Evolutionary conservation across 1,140 invertebrate species (phyloP).

Genomic region (Rhyacophila brunnea): DNA sequence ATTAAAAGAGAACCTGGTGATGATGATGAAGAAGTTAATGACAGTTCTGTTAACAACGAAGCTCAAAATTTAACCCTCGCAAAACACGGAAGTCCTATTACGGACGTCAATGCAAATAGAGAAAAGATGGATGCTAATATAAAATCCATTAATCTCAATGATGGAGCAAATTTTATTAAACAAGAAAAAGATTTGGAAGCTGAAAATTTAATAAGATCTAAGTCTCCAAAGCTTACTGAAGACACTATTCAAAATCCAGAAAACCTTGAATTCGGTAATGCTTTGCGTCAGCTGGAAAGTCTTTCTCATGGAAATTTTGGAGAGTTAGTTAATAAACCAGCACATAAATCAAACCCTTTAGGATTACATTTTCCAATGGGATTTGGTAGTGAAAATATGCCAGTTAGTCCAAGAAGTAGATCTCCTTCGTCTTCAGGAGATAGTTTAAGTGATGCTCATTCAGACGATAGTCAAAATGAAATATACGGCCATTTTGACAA

Average conservation of each 20-base stretch:
- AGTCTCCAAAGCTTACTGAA: neutral
- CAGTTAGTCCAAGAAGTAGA: constrained; percentile 39
- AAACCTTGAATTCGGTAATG: constrained; percentile 53
- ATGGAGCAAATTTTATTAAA: constrained; percentile 39
- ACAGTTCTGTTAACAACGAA: constrained; percentile 8
- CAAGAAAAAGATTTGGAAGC: constrained; percentile 39
- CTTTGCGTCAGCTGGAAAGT: constrained; percentile 75
- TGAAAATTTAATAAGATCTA: constrained; percentile 40
- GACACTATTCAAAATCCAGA: constrained; percentile 8
- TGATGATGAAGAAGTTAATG: too few relatives aligned
- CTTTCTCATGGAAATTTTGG: constrained; percentile 76
- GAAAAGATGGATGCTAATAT: constrained; percentile 23
- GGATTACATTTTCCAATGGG: constrained; percentile 40
- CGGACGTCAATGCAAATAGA: constrained; percentile 25
- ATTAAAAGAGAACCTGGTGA: constrained; percentile 42
- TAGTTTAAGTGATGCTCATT: constrained; percentile 54
- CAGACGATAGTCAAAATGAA: constrained; percentile 59
- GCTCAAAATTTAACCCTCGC: constrained; percentile 20
- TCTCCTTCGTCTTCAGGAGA: constrained; percentile 59
- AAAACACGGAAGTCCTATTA: constrained; percentile 2
- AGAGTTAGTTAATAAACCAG: constrained; percentile 47
- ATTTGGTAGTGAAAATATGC: constrained; percentile 41
- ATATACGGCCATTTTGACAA: constrained; percentile 71
- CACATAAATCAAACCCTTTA: constrained; percentile 18
- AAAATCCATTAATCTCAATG: constrained; percentile 27